These are phyloP conservation scores for Schizopygopsis pylzovi DNA, from an alignment of 2,797 vertebrate genomes.

Conservation along the genomic window DNA sequence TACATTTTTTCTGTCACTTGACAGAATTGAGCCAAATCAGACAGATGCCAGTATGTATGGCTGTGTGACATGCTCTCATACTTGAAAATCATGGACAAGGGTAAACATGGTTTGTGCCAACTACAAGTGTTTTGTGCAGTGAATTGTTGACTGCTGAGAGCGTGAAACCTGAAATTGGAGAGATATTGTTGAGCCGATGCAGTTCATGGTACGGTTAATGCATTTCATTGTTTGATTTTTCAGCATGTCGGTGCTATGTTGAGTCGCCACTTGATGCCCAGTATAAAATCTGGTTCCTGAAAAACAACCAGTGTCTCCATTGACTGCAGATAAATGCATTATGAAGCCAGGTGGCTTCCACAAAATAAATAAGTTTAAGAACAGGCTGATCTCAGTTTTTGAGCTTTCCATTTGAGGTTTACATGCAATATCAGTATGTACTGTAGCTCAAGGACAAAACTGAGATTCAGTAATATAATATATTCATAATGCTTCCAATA, in stretches of 20 bases:
- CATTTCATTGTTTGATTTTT: constrained; percentile 22
- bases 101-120: constrained; percentile 33
- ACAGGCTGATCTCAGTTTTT: background rate
- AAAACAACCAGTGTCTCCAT: background rate
- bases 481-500: background rate
- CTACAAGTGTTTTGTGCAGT: constrained; percentile 42
- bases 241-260: background rate
- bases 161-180: constrained; percentile 23
- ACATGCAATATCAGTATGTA: background rate
- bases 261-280: background rate
- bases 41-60: constrained; percentile 6
- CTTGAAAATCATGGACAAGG: constrained; percentile 34
- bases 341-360: background rate
- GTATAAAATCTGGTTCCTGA: background rate
- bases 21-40: constrained; percentile 11
- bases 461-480: background rate
- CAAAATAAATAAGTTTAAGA: background rate
- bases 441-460: background rate
- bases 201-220: constrained; percentile 8
- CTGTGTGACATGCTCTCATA: constrained; percentile 19
- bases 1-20: background rate
- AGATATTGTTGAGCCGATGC: constrained; percentile 20
- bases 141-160: constrained; percentile 44
- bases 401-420: background rate
- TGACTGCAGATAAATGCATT: background rate